phyloP scores from a whole-genome alignment of 1,140 invertebrate species.

The Holcopasites calliopsidis region DNA sequence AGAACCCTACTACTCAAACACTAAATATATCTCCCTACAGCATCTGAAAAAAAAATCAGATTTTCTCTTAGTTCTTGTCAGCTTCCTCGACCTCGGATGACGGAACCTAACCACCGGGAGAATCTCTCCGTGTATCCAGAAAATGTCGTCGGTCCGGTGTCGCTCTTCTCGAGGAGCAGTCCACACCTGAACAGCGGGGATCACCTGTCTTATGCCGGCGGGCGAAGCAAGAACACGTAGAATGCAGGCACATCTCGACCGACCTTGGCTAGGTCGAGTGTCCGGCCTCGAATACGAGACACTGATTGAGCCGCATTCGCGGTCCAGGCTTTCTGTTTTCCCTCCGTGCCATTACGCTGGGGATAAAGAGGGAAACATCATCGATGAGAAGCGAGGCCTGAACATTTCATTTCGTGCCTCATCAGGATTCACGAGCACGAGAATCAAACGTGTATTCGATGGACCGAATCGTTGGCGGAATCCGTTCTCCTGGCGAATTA shows the following conservation, averaged over 20 bases:
- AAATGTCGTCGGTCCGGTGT: constrained; percentile 74
- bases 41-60: too few species aligned
- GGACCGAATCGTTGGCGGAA: constrained; percentile 53
- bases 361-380: constrained; percentile 1
- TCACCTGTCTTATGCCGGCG: constrained; percentile 65
- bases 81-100: constrained; percentile 54
- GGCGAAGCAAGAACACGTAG: constrained; percentile 77
- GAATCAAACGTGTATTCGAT: constrained; percentile 49
- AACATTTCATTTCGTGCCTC: too few species aligned
- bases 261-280: constrained; percentile 78
- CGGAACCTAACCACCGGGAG: constrained; percentile 49
- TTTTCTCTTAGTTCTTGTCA: not conserved
- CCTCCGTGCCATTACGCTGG: constrained; percentile 47
- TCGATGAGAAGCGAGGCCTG: not conserved
- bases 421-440: constrained; percentile 25
- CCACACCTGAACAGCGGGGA: constrained; percentile 58
- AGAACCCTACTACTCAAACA: too few species aligned
- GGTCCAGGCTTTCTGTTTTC: constrained; percentile 50
- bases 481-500: constrained; percentile 61
- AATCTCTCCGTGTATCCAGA: constrained; percentile 65
- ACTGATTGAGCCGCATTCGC: constrained; percentile 73
- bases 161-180: constrained; percentile 54
- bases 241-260: constrained; percentile 71
- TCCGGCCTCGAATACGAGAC: constrained; percentile 69
- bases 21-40: too few species aligned